These are phyloP conservation scores for Apogon talboti DNA, from an alignment of 2,797 vertebrate genomes.

Conservation along the genomic window DNA sequence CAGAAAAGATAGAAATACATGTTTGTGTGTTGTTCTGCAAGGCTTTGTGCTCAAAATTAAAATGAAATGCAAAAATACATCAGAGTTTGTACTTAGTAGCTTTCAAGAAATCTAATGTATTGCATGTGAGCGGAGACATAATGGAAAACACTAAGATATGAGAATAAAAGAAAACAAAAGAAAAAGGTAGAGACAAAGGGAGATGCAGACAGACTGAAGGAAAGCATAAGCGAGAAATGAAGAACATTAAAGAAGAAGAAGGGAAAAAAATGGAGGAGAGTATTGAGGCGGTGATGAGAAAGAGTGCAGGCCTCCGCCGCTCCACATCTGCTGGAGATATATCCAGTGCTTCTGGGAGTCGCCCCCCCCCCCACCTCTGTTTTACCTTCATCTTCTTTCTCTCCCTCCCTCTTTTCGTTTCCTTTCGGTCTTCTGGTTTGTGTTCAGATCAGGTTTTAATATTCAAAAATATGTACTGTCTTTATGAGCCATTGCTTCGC, in stretches of 20 bases:
- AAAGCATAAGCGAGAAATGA: conserved; percentile 20
- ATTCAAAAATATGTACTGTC: conserved; percentile 68
- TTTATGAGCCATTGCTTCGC: conserved; percentile 70
- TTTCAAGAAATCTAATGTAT: no score
- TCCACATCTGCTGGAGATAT: conserved; percentile 78
- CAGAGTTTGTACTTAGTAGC: background rate
- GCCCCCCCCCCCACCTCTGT: conserved; percentile 50
- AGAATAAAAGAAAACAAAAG: conserved; percentile 15
- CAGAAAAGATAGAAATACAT: no score
- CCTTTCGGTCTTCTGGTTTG: conserved; percentile 70
- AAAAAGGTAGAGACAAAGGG: conserved; percentile 12
- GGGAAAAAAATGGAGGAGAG: conserved; percentile 10
- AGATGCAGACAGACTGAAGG: conserved; percentile 13
- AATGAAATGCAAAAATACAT: no score
- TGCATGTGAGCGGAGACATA: background rate
- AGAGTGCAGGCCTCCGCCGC: conserved; percentile 58
- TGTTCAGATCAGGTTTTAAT: conserved; percentile 76
- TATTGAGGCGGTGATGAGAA: conserved; percentile 54
- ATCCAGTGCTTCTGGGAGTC: conserved; percentile 69
- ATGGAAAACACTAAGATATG: background rate
- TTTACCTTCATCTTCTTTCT: conserved; percentile 63
- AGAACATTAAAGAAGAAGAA: conserved; percentile 39
- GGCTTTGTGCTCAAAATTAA: conserved; percentile 4
- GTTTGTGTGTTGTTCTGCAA: conserved; percentile 3
- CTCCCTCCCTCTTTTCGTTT: conserved; percentile 41